These are phyloP conservation scores for Amyelois transitella DNA, from an alignment of 1,140 invertebrate species.

Conservation along the genomic window DNA sequence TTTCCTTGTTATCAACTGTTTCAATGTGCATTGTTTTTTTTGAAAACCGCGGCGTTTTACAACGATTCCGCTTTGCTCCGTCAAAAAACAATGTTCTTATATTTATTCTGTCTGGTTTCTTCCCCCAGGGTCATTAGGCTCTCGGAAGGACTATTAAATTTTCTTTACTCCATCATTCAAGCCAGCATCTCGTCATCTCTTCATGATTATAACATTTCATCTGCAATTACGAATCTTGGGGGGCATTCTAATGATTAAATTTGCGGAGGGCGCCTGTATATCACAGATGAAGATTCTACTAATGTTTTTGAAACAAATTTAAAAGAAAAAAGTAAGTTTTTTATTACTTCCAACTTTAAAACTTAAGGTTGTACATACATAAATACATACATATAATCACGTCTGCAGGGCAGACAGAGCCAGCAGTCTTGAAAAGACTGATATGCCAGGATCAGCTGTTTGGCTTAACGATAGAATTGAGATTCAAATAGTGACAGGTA, in stretches of 20 bases:
- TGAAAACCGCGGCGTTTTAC: background rate
- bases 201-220: conserved; percentile 9
- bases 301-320: no score
- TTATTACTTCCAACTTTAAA: no score
- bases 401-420: no score
- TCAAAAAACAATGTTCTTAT: background rate
- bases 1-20: no score
- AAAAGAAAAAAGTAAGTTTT: no score
- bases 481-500: no score
- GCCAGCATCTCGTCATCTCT: background rate
- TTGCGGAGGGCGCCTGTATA: background rate
- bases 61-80: background rate
- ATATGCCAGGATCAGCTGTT: no score
- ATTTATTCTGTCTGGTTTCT: background rate
- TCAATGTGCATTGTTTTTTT: no score
- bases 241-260: conserved; percentile 1
- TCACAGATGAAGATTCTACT: background rate
- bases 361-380: no score
- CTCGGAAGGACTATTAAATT: conserved; percentile 22
- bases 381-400: no score
- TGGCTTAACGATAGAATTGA: no score
- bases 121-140: conserved; percentile 21
- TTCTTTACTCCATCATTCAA: conserved; percentile 15
- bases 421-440: no score
- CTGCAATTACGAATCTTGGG: conserved; percentile 7